Percentiles rank a stretch among this genome's conserved stretches.
phyloP scores from a whole-genome alignment of 2,888 invertebrate species.

The Ceriagrion tenellum region DNA sequence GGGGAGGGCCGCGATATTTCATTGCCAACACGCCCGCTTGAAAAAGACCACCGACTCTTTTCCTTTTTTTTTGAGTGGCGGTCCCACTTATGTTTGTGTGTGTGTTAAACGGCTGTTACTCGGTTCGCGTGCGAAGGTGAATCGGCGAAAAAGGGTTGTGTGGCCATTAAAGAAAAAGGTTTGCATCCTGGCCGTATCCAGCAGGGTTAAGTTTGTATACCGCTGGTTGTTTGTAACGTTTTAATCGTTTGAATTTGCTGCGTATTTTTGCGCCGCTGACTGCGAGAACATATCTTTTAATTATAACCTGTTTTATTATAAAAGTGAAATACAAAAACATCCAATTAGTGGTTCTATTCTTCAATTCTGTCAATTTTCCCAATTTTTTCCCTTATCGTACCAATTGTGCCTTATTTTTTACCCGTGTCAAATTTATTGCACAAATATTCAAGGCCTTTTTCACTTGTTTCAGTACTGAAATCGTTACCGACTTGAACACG shows the following conservation, averaged over 20 bases:
- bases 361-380: no score
- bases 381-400: no score
- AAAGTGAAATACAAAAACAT: neutral
- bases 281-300: neutral
- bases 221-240: neutral
- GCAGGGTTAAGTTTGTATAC: neutral
- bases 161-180: neutral
- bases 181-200: neutral
- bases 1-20: neutral
- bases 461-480: no score
- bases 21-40: neutral
- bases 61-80: neutral
- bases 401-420: no score
- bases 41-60: neutral
- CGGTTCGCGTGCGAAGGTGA: slow-evolving; percentile 4
- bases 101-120: neutral
- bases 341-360: neutral
- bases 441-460: no score
- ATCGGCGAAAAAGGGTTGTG: neutral
- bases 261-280: neutral
- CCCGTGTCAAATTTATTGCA: no score
- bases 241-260: neutral
- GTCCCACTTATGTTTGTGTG: neutral
- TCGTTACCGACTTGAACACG: no score
- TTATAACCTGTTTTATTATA: no score